These are phyloP conservation scores for Hydractinia echinata DNA, from an alignment of 30 jellyfish, hydroid and myxozoan genomes.

Conservation along the genomic window DNA sequence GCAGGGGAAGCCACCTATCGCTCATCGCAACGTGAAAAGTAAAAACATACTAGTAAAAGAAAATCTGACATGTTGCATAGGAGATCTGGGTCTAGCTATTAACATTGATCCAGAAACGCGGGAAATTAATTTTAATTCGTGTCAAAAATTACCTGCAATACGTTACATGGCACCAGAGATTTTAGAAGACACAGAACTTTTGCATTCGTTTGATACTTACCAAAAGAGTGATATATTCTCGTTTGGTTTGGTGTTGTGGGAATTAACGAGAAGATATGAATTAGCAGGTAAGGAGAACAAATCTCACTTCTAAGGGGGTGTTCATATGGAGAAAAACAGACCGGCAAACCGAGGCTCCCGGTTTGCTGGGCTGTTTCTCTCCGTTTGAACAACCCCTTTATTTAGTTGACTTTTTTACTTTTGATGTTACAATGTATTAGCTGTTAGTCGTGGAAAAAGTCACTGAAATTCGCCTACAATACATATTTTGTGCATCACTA, in stretches of 20 bases:
- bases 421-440: too few relatives aligned
- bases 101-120: slow-evolving; percentile 44
- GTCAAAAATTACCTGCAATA: slow-evolving; percentile 53
- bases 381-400: too few relatives aligned
- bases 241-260: slow-evolving; percentile 87
- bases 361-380: too few relatives aligned
- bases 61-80: slow-evolving; percentile 73
- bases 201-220: slow-evolving; percentile 55
- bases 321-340: neutral
- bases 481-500: too few relatives aligned
- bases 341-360: too few relatives aligned
- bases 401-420: too few relatives aligned
- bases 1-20: slow-evolving; percentile 90
- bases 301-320: neutral
- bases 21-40: slow-evolving; percentile 85
- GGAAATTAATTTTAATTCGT: slow-evolving; percentile 51
- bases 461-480: too few relatives aligned
- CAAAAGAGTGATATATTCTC: slow-evolving; percentile 90
- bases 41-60: slow-evolving; percentile 73
- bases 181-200: slow-evolving; percentile 35
- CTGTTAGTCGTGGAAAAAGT: too few relatives aligned
- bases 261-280: slow-evolving; percentile 71
- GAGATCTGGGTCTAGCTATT: slow-evolving; percentile 88
- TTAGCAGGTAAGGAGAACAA: slow-evolving; percentile 18
- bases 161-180: slow-evolving; percentile 96